phyloP scores from a whole-genome alignment of 2,113 vertebrate species.

The Clarias magur region DNA sequence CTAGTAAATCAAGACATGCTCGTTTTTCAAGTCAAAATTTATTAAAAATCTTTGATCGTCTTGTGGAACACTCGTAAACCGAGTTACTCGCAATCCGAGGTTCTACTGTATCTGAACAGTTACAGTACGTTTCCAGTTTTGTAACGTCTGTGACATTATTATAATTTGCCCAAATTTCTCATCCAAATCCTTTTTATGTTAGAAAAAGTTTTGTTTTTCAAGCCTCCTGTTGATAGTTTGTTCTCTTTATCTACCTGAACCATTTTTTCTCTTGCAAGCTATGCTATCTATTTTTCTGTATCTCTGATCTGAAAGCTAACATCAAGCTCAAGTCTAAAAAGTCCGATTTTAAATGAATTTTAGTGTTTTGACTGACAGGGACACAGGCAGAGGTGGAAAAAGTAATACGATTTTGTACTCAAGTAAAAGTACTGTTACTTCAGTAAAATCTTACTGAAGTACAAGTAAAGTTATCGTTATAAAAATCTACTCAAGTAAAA shows the following conservation, averaged over 20 bases:
- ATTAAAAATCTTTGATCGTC: no score
- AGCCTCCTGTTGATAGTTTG: neutral
- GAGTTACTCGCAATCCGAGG: no score
- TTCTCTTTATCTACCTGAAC: neutral
- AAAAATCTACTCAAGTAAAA: no score
- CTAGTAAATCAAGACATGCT: no score
- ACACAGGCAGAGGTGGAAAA: neutral
- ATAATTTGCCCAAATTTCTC: neutral
- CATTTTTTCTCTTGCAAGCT: neutral
- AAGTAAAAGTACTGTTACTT: no score
- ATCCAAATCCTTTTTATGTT: no score
- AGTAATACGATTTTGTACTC: no score
- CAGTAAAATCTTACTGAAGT: no score
- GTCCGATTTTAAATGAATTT: neutral
- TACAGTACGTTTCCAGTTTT: neutral
- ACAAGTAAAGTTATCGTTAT: no score
- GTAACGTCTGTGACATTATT: neutral
- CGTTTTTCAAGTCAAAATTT: no score
- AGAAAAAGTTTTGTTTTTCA: neutral
- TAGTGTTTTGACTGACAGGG: neutral
- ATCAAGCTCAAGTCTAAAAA: neutral
- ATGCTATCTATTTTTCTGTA: neutral
- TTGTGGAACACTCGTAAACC: no score
- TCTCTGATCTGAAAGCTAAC: neutral
- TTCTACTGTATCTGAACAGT: neutral